Conservation (phyloP, 2,797 vertebrate genomes). For the Cryptoblepharus egeriae region DNA sequence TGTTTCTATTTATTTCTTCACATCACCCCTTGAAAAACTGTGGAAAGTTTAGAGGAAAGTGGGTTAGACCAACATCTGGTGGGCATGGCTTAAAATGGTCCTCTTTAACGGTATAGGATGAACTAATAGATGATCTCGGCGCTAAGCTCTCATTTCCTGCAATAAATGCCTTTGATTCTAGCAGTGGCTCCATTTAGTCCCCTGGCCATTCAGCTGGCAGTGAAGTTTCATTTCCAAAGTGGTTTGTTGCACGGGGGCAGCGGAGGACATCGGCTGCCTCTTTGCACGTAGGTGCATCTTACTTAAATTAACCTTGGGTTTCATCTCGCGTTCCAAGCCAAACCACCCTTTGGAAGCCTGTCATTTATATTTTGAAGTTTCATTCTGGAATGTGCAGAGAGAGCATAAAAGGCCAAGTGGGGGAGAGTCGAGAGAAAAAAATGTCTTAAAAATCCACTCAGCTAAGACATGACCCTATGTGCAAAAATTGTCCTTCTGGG, state of each 20-base stretch:
- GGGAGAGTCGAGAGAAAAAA: neutral
- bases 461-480: too few relatives aligned
- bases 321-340: neutral
- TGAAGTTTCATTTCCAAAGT: neutral
- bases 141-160: neutral
- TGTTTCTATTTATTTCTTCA: neutral
- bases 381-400: neutral
- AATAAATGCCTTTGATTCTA: neutral
- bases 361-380: neutral
- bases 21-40: neutral
- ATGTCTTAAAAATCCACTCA: neutral
- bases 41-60: neutral
- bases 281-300: neutral
- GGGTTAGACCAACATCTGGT: neutral
- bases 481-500: too few relatives aligned
- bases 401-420: neutral
- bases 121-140: neutral
- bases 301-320: neutral
- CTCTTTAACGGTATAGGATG: neutral
- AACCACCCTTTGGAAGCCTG: neutral
- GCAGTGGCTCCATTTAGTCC: neutral
- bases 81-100: neutral
- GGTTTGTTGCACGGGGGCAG: neutral
- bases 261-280: neutral
- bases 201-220: constrained; percentile 2